Conservation (phyloP, 2,113 vertebrate species). For the Barnardius zonarius region DNA sequence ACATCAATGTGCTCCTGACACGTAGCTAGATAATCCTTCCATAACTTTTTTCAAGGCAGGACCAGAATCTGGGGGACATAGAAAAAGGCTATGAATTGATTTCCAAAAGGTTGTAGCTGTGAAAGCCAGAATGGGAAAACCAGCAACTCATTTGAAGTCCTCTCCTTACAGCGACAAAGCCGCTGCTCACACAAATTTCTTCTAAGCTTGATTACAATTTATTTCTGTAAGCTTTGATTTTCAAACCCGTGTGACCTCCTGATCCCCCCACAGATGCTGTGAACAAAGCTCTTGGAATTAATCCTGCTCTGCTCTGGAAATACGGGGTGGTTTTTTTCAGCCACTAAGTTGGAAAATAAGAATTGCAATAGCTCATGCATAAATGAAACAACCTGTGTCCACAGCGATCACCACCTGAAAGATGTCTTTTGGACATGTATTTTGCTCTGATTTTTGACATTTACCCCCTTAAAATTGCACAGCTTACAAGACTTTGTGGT, state of each 20-base stretch:
- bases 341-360: background rate
- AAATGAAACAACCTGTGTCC: background rate
- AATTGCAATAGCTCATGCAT: background rate
- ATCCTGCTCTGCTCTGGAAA: background rate
- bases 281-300: slow-evolving; percentile 43
- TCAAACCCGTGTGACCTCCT: background rate
- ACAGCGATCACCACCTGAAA: background rate
- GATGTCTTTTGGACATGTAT: background rate
- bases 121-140: background rate
- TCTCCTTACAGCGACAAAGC: background rate
- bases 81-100: background rate
- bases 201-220: background rate
- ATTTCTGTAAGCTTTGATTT: background rate
- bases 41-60: background rate
- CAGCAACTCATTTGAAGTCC: background rate
- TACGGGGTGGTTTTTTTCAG: background rate
- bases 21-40: background rate
- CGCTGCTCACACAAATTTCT: background rate
- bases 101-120: background rate
- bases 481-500: background rate
- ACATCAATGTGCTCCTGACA: background rate
- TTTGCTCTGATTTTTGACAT: background rate
- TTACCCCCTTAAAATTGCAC: background rate
- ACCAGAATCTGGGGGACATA: background rate
- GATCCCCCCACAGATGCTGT: background rate